Evolutionary conservation across 2,113 vertebrate genomes (phyloP).

Genomic region (Progne subis): DNA sequence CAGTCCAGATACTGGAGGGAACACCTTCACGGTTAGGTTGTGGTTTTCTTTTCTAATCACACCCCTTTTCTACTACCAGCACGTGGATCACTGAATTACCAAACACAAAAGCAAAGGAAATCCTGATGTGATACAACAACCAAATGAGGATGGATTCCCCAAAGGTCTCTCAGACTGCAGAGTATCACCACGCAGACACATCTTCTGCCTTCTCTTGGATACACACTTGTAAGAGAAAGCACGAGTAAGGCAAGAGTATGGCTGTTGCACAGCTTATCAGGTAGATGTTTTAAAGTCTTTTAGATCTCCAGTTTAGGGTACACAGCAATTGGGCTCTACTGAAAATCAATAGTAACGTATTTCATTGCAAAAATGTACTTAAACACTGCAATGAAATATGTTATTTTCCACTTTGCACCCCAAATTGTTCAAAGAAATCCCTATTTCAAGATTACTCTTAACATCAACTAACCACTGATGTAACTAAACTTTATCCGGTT

Average conservation of each 20-base stretch:
- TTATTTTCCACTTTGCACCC: background rate
- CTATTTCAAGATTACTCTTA: background rate
- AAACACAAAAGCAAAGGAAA: background rate
- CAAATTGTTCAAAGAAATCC: background rate
- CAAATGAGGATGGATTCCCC: background rate
- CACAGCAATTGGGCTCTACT: background rate
- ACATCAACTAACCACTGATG: background rate
- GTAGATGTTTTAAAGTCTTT: background rate
- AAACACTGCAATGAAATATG: background rate
- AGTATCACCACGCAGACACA: background rate
- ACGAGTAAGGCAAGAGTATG: background rate
- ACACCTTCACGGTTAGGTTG: background rate
- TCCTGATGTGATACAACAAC: background rate
- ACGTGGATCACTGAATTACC: background rate
- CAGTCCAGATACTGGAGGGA: background rate
- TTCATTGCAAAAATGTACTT: background rate
- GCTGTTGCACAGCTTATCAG: background rate
- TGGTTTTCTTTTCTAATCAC: background rate
- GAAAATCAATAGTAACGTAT: background rate
- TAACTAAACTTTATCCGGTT: background rate
- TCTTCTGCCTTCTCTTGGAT: background rate
- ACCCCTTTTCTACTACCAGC: background rate
- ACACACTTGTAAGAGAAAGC: background rate
- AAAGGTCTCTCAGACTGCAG: background rate
- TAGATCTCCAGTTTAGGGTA: background rate